A percentile compares a stretch with the other conserved stretches of the same genome.
Evolutionary conservation across 2,797 vertebrate genomes (phyloP).

Genomic region (Clarias laeviceps): DNA sequence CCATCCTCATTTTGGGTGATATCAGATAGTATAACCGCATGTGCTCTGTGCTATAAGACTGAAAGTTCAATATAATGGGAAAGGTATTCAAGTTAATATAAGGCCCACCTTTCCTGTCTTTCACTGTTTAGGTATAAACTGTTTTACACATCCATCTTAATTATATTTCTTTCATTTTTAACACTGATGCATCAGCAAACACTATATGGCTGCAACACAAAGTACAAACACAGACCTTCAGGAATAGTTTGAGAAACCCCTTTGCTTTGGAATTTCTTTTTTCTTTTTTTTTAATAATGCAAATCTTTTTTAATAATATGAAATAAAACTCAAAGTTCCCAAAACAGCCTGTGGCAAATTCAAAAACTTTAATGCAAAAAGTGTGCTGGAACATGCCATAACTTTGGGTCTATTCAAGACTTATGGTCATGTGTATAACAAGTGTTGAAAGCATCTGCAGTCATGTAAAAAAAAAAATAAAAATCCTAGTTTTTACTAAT

Average conservation of each 20-base stretch:
- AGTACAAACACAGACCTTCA: constrained; percentile 23
- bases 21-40: too few species aligned
- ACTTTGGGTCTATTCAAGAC: neutral
- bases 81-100: too few species aligned
- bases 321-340: neutral
- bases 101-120: too few species aligned
- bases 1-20: too few species aligned
- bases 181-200: constrained; percentile 27
- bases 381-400: neutral
- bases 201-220: neutral
- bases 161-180: constrained; percentile 29
- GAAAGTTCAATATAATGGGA: too few species aligned
- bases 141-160: constrained; percentile 33
- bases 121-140: too few species aligned
- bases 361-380: constrained; percentile 9
- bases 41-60: too few species aligned
- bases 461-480: neutral
- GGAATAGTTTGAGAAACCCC: constrained; percentile 33
- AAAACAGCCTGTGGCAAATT: constrained; percentile 32
- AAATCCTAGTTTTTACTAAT: neutral
- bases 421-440: neutral
- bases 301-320: neutral
- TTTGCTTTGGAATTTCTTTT: neutral
- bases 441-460: neutral
- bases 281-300: neutral